phyloP scores from a whole-genome alignment of 1,140 invertebrate species.

The Rhagoletis pomonella region DNA sequence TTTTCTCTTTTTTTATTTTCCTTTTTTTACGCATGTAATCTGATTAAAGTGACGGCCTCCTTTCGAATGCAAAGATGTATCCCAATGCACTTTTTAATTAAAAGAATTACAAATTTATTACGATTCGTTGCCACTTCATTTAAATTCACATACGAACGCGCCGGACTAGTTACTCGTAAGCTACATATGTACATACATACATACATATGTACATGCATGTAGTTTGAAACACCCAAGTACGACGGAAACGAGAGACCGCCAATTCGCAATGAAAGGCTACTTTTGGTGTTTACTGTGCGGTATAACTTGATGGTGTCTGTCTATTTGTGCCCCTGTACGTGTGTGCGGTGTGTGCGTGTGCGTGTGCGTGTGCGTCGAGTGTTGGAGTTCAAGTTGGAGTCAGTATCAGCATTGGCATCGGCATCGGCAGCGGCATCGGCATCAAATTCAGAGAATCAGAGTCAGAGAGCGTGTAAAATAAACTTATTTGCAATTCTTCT shows the following conservation, averaged over 20 bases:
- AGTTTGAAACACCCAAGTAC: too few relatives aligned
- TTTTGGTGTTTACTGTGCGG: constrained; percentile 25
- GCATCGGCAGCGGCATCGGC: too few relatives aligned
- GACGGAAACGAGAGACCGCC: neutral
- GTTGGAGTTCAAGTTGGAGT: neutral
- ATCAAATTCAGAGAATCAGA: neutral
- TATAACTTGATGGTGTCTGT: neutral
- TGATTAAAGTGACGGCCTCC: constrained; percentile 37
- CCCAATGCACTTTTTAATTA: constrained; percentile 49
- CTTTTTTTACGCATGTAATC: neutral
- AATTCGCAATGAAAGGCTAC: constrained; percentile 22
- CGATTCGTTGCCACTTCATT: constrained; percentile 46
- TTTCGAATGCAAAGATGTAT: constrained; percentile 34
- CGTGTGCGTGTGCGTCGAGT: neutral
- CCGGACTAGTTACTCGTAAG: neutral
- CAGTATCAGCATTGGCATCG: neutral
- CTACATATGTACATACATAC: too few relatives aligned
- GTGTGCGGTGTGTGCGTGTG: neutral
- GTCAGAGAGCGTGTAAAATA: constrained; percentile 50
- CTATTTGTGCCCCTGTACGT: too few relatives aligned
- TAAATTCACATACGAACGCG: constrained; percentile 3
- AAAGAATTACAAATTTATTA: constrained; percentile 52
- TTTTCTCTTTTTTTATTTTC: neutral
- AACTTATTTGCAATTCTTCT: constrained; percentile 49
- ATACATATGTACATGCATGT: neutral